Evolutionary conservation across 2,113 vertebrate species (phyloP), one percentile per base, ranked within the genome.

Genomic region (Phrynosoma platyrhinos): DNA sequence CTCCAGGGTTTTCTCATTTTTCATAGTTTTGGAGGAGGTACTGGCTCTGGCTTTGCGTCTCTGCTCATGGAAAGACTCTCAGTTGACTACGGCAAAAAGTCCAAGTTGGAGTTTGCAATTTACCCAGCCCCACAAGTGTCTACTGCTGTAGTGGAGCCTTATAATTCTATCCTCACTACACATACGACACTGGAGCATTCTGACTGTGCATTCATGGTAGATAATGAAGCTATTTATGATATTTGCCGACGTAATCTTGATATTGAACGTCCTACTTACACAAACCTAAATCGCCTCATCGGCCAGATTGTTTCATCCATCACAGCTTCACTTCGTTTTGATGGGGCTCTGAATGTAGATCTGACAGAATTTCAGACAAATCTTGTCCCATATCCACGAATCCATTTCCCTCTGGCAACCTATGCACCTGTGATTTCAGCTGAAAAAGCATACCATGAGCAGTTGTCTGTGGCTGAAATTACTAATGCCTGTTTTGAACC

Each of bases 41-140:
- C 92, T 30, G 92, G 92, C 52, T 93, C 92, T 5, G 92, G 93
- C 14, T 93, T 93, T 77, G 86, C 93, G 27, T 93, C 93, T 42
- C 86, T 93, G 80, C 91, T 93, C 25, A 93, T 93, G 93, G 93
- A 93, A 85, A 88, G 93, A 71, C 91, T 94, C 27, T 93, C 93
- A 72, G 93, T 93, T 76, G 93, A 93, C 77, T 93, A 93, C 77
- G 93, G 93, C 83, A 92, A 93, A 87, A 93, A 91, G 52, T 90
- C 89, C 25, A 90, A 90, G 78, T 9, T 90, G 72, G 89, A 90
- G 75, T 90, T 90, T 83, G 84, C 84, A 71, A 90, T 90, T 87
- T 90, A 90, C 27, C 89, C 89, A 83, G 84, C 89, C 83, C 87
- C 87, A 69, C 87, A 88, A 64, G 87, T 88, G 53, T 88, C 87